phyloP scores from a whole-genome alignment of 37 sponge, comb jelly and placozoan species.

The Beroe ovata region DNA sequence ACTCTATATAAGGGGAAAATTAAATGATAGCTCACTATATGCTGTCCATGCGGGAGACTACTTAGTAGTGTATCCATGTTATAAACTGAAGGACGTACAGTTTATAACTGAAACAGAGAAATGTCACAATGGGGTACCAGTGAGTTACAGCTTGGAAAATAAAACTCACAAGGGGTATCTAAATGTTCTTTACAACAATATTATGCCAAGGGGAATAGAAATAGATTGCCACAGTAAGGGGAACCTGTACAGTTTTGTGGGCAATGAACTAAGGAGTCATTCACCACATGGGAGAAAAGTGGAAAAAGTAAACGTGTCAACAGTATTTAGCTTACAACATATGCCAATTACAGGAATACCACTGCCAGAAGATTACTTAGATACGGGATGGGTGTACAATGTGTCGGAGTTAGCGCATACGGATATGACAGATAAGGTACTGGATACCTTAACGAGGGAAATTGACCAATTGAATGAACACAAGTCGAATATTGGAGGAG shows the following conservation, averaged over 20 bases:
- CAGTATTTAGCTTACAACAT: constrained; percentile 1
- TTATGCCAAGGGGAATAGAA: constrained; percentile 11
- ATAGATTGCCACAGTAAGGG: constrained; percentile 36
- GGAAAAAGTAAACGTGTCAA: background rate
- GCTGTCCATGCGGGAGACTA: constrained; percentile 14
- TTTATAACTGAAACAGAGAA: background rate
- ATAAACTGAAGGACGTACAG: background rate
- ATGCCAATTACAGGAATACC: constrained; percentile 34
- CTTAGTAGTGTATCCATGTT: constrained; percentile 8
- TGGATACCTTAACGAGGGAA: background rate
- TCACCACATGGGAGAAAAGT: constrained; percentile 22
- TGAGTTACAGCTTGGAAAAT: background rate
- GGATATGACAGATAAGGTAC: constrained; percentile 13
- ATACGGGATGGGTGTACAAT: constrained; percentile 48
- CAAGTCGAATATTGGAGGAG: no score
- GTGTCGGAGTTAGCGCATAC: constrained; percentile 40
- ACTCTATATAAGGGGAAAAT: background rate
- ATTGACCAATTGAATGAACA: constrained; percentile 1
- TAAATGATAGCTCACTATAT: background rate
- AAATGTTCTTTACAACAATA: background rate
- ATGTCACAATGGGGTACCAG: constrained; percentile 43
- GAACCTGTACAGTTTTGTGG: constrained; percentile 14
- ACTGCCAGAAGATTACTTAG: constrained; percentile 8
- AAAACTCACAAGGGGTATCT: background rate
- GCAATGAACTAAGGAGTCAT: constrained; percentile 11